Evolutionary conservation across 2,888 invertebrate species (phyloP).

Genomic region (Sisyra terminalis): DNA sequence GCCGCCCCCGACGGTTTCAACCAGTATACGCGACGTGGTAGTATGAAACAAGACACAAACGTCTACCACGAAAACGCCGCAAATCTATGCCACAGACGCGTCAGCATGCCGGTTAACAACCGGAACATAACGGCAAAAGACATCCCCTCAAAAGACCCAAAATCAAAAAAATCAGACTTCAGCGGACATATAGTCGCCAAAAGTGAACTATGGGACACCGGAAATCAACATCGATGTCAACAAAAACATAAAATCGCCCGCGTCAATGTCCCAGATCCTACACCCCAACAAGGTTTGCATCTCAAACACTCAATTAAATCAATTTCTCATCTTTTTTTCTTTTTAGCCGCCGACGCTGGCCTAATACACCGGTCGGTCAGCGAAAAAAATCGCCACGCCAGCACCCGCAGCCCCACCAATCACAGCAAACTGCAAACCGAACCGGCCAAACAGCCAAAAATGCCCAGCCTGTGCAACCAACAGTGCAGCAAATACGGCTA

Average conservation of each 20-base stretch:
- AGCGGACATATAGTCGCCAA: slow-evolving; percentile 27
- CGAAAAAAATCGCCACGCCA: slow-evolving; percentile 23
- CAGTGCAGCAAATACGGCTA: slow-evolving; percentile 30
- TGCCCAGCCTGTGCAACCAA: slow-evolving; percentile 21
- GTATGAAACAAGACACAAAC: slow-evolving; percentile 9
- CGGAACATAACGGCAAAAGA: no score
- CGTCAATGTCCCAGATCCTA: slow-evolving; percentile 5
- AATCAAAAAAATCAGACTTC: slow-evolving; percentile 16
- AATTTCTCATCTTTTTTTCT: neutral
- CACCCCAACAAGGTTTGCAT: slow-evolving; percentile 1
- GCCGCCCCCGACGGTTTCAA: neutral
- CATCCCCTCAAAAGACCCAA: no score
- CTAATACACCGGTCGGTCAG: slow-evolving; percentile 25
- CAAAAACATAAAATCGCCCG: slow-evolving; percentile 6
- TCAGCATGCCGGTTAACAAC: slow-evolving; percentile 19
- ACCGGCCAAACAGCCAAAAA: slow-evolving; percentile 14
- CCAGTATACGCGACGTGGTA: slow-evolving; percentile 6
- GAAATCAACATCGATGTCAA: slow-evolving; percentile 23
- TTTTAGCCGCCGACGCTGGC: neutral
- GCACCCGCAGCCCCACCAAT: slow-evolving; percentile 16
- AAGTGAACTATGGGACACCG: slow-evolving; percentile 29
- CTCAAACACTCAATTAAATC: neutral
- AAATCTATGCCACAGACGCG: slow-evolving; percentile 17
- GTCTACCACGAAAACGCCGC: slow-evolving; percentile 9
- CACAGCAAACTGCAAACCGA: slow-evolving; percentile 18